phyloP scores from a whole-genome alignment of 2,888 invertebrate genomes.

The Boloria euphrosyne region DNA sequence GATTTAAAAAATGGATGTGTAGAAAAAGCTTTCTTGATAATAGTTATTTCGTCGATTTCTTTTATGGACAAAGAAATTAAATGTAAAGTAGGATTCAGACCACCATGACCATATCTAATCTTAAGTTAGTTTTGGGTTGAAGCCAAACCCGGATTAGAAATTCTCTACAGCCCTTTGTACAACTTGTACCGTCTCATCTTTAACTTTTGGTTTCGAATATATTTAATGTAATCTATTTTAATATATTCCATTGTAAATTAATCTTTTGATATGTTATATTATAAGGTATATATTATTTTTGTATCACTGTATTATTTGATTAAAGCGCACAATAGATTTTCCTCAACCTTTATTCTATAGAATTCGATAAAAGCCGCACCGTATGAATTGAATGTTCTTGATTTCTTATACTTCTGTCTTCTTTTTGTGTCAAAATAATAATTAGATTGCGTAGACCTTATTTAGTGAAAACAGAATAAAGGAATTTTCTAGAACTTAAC shows the following conservation, averaged over 20 bases:
- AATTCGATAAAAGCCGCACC: no score
- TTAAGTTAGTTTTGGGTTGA: conserved; percentile 56
- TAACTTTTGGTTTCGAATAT: conserved; percentile 14
- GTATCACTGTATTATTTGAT: no score
- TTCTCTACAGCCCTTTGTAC: conserved; percentile 33
- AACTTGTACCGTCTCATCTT: conserved; percentile 18
- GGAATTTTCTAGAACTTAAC: no score
- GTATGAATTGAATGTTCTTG: no score
- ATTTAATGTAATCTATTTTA: conserved; percentile 10
- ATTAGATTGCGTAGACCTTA: no score
- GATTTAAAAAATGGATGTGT: no score
- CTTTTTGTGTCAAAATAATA: no score
- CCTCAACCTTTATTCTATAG: no score
- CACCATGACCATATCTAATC: conserved; percentile 57
- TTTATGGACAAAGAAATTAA: not conserved
- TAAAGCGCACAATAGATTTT: no score
- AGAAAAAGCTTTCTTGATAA: no score
- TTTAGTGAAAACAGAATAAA: no score
- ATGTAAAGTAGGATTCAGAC: conserved; percentile 4
- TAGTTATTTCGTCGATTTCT: not conserved
- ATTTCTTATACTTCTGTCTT: no score
- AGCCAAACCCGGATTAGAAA: conserved; percentile 67
- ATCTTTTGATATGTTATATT: conserved; percentile 2
- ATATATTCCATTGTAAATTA: not conserved
- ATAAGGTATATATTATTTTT: conserved; percentile 1